Base-by-base conservation (phyloP, 2,113 vertebrate genomes). In the Romanogobio albipinnatus region DNA sequence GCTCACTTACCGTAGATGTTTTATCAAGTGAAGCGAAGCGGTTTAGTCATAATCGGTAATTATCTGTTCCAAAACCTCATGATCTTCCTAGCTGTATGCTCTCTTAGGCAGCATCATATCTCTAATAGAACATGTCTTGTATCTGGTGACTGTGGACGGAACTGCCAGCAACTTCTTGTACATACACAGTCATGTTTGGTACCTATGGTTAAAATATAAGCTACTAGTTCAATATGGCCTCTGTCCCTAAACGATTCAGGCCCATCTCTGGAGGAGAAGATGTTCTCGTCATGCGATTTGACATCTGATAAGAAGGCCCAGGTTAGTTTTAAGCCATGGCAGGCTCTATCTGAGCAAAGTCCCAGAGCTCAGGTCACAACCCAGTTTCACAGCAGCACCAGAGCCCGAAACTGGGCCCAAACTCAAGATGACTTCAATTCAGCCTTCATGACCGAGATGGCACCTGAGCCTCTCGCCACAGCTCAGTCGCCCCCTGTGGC, bases 261-360 rank as follows among this genome's bases (percentile, higher is more conserved):
- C 94, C 95, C 93, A 51, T 96, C 96, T 90, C 93, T 97, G 96
- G 96, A 99, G 93, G 95, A 98, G 93, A 98, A 97, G 92, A 93
- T 96, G 80, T 96, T 96, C 92, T 94, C 95, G 82, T 96, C 96
- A 85, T 95, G 95, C 85, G 96, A 96, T 92, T 90, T 97, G 91
- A 95, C 92, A 87, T 93, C 95, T 87, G 92, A 93, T 91, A 96
- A 94, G 93, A 95, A 89, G 81, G 94, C 96, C 85, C 95, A 95
- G 86, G 90, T 92, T 95, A 96, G 93, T 93, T 93, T 96, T 96
- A 97, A 92, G 88, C 75, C 93, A 59, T 92, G 91, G 15, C 95
- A 94, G 93, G 93, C 88, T 92, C 85, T 93, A 90, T 84, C 90
- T 47, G 68, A 88, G 80, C 89, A 93, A 90, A 91, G 90, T 89